These are phyloP conservation scores for Philonicus albiceps DNA, from an alignment of 2,888 invertebrate species.

Conservation along the genomic window DNA sequence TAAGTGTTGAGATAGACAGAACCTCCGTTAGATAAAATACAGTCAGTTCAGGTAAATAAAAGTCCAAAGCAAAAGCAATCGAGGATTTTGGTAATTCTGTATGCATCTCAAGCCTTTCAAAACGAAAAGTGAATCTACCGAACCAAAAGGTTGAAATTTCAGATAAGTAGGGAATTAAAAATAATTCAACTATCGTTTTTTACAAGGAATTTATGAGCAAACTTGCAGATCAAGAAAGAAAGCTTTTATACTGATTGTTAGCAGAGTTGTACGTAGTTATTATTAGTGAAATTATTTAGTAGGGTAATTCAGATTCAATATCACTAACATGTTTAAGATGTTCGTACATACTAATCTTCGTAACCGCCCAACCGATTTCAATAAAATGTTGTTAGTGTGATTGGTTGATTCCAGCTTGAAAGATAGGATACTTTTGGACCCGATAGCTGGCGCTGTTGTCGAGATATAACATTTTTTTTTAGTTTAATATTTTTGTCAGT, in stretches of 20 bases:
- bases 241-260: not conserved
- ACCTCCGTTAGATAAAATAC: not conserved
- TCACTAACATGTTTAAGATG: no score
- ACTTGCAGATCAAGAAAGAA: not conserved
- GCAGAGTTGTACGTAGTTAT: no score
- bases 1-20: not conserved
- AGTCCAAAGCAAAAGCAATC: not conserved
- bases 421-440: no score
- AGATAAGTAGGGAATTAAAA: not conserved
- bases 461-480: no score
- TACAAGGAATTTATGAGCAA: not conserved
- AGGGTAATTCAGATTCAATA: no score
- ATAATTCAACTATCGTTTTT: constrained; percentile 6
- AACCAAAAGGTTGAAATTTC: not conserved
- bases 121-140: not conserved
- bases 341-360: no score
- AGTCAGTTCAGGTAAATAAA: not conserved
- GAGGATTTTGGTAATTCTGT: not conserved
- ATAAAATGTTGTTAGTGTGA: no score
- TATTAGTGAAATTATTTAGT: no score
- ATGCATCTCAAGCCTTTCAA: not conserved
- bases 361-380: no score
- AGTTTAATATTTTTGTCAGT: no score
- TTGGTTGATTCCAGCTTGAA: no score
- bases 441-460: no score